Conservation (phyloP, 1,140 invertebrate genomes). For the Nephotettix cincticeps region DNA sequence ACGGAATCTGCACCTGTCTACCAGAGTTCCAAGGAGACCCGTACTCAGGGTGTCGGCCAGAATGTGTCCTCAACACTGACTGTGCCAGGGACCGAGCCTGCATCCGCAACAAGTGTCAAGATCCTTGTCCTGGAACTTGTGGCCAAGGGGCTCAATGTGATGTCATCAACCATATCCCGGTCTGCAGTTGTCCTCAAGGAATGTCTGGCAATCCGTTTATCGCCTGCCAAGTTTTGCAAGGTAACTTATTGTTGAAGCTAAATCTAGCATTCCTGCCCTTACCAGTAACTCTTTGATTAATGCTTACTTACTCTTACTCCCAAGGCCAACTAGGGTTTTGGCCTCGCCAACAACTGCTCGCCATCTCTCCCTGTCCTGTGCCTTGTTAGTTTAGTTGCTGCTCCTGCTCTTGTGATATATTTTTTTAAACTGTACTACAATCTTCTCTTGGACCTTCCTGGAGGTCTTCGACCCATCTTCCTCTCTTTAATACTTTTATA, state of each 20-base stretch:
- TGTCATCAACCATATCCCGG: constrained; percentile 76
- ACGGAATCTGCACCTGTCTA: constrained; percentile 67
- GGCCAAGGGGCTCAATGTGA: constrained; percentile 70
- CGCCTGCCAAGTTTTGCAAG: constrained; percentile 36
- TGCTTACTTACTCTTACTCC: no score
- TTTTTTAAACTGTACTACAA: no score
- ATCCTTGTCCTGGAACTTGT: constrained; percentile 77
- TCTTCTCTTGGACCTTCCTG: no score
- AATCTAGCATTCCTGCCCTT: no score
- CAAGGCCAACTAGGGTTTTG: no score
- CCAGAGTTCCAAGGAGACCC: constrained; percentile 70
- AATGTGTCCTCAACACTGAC: constrained; percentile 70
- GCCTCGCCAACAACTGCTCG: no score
- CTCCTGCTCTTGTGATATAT: no score
- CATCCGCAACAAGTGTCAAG: constrained; percentile 68
- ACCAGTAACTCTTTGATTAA: no score
- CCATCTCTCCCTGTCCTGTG: no score
- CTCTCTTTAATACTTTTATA: background rate
- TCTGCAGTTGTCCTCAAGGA: constrained; percentile 67
- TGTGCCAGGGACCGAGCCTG: constrained; percentile 70
- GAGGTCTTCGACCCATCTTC: no score
- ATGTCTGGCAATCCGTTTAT: constrained; percentile 71
- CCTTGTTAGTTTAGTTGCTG: no score
- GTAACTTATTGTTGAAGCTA: constrained; percentile 55
- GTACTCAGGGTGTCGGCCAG: constrained; percentile 67